Percentiles rank a stretch among this genome's conserved stretches.
Evolutionary conservation across 2,888 invertebrate genomes (phyloP).

Genomic region (Luperina testacea): DNA sequence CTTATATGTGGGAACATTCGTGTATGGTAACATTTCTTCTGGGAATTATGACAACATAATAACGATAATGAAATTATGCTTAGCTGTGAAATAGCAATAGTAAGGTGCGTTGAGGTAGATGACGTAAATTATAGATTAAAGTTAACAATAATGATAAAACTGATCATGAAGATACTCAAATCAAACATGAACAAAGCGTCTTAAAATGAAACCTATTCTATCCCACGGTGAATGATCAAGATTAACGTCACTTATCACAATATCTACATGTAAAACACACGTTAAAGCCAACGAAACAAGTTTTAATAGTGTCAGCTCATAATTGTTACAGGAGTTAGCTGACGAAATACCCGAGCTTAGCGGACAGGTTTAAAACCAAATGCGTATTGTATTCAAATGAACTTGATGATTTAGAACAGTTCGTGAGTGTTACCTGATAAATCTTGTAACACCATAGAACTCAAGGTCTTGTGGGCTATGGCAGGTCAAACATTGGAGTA

Average conservation of each 20-base stretch:
- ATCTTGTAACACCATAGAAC: slow-evolving; percentile 66
- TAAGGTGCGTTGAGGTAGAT: neutral
- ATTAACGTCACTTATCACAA: slow-evolving; percentile 38
- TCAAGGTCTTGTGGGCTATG: slow-evolving; percentile 53
- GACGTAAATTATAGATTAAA: neutral
- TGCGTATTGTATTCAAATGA: slow-evolving; percentile 84
- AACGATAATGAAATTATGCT: neutral
- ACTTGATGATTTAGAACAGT: slow-evolving; percentile 75
- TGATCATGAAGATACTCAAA: neutral
- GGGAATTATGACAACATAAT: slow-evolving; percentile 23
- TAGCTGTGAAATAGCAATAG: neutral
- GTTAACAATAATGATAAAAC: neutral
- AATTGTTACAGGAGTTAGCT: slow-evolving; percentile 55
- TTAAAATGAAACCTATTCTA: slow-evolving; percentile 30
- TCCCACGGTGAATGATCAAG: slow-evolving; percentile 20
- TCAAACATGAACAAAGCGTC: neutral
- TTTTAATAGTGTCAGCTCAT: slow-evolving; percentile 42
- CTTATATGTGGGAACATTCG: slow-evolving; percentile 27
- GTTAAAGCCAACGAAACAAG: slow-evolving; percentile 64
- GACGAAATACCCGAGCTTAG: slow-evolving; percentile 51
- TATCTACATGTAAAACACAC: slow-evolving; percentile 47
- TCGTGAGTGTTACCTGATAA: slow-evolving; percentile 72
- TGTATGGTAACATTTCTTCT: slow-evolving; percentile 24
- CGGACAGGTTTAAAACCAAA: slow-evolving; percentile 73
- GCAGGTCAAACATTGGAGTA: slow-evolving; percentile 41